Percentiles rank a stretch among this genome's conserved stretches.
phyloP scores from a whole-genome alignment of 2,888 invertebrate genomes.

The Scotopteryx bipunctaria region DNA sequence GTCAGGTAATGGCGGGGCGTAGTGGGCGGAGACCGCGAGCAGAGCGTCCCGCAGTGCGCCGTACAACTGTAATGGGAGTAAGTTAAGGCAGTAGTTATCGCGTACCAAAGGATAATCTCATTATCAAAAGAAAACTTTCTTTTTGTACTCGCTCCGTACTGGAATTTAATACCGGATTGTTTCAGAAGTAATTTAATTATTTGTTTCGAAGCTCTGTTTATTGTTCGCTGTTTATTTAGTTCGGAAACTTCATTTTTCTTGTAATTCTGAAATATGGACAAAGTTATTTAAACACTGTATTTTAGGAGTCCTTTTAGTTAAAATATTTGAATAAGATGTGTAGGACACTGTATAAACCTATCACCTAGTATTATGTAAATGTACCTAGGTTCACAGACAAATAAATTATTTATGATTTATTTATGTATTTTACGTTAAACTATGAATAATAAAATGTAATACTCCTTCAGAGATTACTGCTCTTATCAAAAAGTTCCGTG shows the following conservation, averaged over 20 bases:
- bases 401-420: no score
- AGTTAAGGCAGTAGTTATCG: neutral
- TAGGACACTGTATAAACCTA: no score
- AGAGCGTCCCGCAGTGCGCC: neutral
- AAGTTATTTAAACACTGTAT: neutral
- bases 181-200: constrained; percentile 26
- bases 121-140: constrained; percentile 9
- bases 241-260: constrained; percentile 4
- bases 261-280: neutral
- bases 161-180: constrained; percentile 16
- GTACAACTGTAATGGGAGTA: constrained; percentile 6
- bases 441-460: no score
- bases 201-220: constrained; percentile 18
- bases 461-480: no score
- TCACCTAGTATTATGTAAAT: no score
- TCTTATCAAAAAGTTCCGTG: no score
- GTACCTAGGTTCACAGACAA: no score
- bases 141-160: neutral
- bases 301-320: neutral
- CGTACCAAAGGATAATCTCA: constrained; percentile 2
- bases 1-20: no score
- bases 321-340: no score
- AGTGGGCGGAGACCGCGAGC: no score
- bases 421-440: no score
- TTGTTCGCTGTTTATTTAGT: constrained; percentile 15